Base-by-base conservation (phyloP, 2,113 vertebrate genomes). In the Halcyon senegalensis region DNA sequence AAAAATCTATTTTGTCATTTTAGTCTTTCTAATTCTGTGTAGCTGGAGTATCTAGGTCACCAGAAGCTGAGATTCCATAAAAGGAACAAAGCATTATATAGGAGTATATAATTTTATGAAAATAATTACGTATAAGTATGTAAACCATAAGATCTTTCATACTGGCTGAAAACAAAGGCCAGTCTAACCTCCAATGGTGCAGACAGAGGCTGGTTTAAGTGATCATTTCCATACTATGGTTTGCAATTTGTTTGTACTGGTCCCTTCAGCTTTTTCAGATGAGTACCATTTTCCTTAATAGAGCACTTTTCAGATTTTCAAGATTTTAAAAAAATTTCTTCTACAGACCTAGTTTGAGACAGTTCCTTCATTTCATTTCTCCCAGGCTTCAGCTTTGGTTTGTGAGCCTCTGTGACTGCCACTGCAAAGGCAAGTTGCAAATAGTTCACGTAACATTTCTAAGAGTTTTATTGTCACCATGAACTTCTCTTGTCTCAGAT, bases 401-500 rank as follows among this genome's bases (percentile, higher is more conserved):
- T 85, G 39, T 50, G 48, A 91, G 37, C 39, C 56, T 76, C 30
- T 1, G 0, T 63, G 56, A 24, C 53, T 62, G 70, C 28, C 30
- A 33, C 68, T 84, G 48, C 74, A 67, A 73, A 89, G 74, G 16
- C 5, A 8, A 76, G 17, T 60, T 46, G 31, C 62, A 64, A 85
- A 76, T 79, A 94, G 84, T 64, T 90, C 62, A 62, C 48, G 9
- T 69, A 62, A 44, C 41, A 23, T 88, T 95, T 95, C 81, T 89
- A 48, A 78, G 76, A 41, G 24, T 84, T 96, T 91, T 89, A 75
- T 87, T 81, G 89, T 72, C 66, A 76, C 51, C 53, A 50, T 84
- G 76, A 91, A 89, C 77, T 92, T 87, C 35, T 82, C 72, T 90
- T 76, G 31, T 84, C 37, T 91, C 74, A 93, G 77, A 85, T 82